Evolutionary conservation across 2,888 invertebrate genomes (phyloP).

Genomic region (Nomada lathburiana): DNA sequence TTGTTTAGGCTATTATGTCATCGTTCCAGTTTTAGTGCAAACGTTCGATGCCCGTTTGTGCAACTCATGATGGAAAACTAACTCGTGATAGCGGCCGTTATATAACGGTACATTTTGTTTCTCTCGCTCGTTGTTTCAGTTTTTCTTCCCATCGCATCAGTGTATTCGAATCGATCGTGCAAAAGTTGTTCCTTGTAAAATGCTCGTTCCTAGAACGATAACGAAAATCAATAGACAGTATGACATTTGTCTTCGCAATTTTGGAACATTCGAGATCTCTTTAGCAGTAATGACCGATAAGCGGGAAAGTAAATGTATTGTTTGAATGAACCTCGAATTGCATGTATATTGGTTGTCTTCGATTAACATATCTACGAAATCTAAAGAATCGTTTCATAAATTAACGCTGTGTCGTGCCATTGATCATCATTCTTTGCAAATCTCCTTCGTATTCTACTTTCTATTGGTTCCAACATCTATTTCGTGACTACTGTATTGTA

Average conservation of each 20-base stretch:
- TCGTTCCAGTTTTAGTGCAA: conserved; percentile 45
- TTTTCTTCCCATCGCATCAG: not conserved
- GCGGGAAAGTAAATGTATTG: not conserved
- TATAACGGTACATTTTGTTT: not conserved
- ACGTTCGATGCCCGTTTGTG: conserved; percentile 68
- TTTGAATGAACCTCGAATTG: conserved; percentile 1
- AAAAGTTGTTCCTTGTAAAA: conserved; percentile 17
- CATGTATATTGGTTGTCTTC: conserved; percentile 64
- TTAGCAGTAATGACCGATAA: not conserved
- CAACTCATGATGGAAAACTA: conserved; percentile 77
- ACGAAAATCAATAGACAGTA: not conserved
- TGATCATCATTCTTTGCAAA: conserved; percentile 6
- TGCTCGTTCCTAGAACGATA: conserved; percentile 3
- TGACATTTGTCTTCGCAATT: conserved; percentile 7
- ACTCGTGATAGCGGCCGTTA: conserved; percentile 42
- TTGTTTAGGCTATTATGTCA: conserved; percentile 34
- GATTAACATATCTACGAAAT: conserved; percentile 80
- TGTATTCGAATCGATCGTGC: conserved; percentile 24
- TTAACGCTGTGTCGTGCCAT: conserved; percentile 19
- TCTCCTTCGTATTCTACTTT: not conserved
- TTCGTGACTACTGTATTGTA: not conserved
- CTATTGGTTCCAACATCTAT: not conserved
- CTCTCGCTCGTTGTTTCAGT: conserved; percentile 14
- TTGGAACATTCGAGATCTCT: conserved; percentile 13
- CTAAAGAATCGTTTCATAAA: conserved; percentile 67